Evolutionary conservation across 2,888 invertebrate species (phyloP).

Genomic region (Scaptodrosophila latifasciaeformis): DNA sequence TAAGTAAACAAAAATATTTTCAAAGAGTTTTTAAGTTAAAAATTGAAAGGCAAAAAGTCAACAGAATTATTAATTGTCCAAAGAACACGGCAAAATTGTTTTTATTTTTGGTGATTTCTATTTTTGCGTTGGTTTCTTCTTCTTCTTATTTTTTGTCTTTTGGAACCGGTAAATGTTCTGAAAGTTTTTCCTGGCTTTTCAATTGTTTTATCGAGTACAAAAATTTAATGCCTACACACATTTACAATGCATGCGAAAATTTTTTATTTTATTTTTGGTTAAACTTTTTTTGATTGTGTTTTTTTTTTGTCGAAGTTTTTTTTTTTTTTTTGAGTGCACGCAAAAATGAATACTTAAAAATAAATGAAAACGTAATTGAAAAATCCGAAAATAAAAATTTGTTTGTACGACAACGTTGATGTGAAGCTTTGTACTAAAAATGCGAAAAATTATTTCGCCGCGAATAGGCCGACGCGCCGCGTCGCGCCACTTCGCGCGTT

Average conservation of each 20-base stretch:
- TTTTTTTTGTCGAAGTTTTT: constrained; percentile 5
- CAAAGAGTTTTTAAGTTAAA: constrained; percentile 9
- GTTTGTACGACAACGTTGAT: constrained; percentile 74
- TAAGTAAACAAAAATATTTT: background rate
- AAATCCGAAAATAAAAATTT: constrained; percentile 71
- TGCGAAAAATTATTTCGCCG: constrained; percentile 72
- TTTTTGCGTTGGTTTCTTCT: no score
- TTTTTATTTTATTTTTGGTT: constrained; percentile 16
- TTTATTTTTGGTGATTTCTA: constrained; percentile 21
- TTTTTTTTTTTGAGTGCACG: constrained; percentile 57
- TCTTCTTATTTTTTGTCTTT: constrained; percentile 18
- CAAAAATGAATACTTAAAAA: constrained; percentile 69
- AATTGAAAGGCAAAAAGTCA: constrained; percentile 1
- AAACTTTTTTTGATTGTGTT: constrained; percentile 5
- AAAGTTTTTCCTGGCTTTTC: no score
- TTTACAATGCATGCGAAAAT: no score
- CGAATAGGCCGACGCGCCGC: constrained; percentile 62
- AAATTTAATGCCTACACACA: background rate
- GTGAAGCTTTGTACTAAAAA: constrained; percentile 74
- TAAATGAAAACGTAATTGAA: constrained; percentile 74
- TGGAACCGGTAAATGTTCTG: constrained; percentile 31
- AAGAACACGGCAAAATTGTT: constrained; percentile 34
- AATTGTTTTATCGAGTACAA: no score
- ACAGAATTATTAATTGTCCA: background rate
- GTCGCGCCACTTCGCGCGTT: constrained; percentile 35